These are phyloP conservation scores for Momotus momota DNA, from an alignment of 2,797 vertebrate species.

Conservation along the genomic window DNA sequence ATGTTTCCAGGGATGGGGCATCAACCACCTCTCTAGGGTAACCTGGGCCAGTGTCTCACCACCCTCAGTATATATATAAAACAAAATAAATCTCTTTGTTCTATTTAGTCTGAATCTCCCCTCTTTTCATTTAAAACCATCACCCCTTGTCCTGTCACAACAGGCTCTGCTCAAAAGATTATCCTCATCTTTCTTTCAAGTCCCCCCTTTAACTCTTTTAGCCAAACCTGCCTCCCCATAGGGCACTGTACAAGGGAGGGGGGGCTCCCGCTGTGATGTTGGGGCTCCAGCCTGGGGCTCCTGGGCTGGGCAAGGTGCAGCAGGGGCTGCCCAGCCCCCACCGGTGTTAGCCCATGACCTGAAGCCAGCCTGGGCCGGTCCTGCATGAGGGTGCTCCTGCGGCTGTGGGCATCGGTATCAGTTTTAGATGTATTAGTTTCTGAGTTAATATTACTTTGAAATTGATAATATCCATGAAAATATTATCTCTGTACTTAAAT, in stretches of 20 bases:
- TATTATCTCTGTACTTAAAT: slow-evolving; percentile 67
- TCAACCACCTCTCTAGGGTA: not conserved
- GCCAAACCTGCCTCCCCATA: not conserved
- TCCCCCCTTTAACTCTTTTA: not conserved
- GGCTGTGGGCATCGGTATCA: not conserved
- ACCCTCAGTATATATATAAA: not conserved
- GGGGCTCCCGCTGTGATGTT: accelerated
- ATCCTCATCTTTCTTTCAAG: not conserved
- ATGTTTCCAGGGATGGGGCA: not conserved
- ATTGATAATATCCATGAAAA: slow-evolving; percentile 64
- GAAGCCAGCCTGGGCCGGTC: not conserved
- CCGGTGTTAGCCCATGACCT: accelerated
- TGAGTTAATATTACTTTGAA: slow-evolving; percentile 61
- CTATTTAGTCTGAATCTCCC: not conserved
- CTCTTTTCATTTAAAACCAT: not conserved
- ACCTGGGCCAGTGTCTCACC: not conserved
- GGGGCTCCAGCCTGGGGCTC: not conserved
- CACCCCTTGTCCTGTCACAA: not conserved
- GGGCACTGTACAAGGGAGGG: too few species aligned
- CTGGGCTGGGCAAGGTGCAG: accelerated
- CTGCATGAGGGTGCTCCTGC: not conserved
- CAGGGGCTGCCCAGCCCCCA: accelerated
- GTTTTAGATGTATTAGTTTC: slow-evolving; percentile 9
- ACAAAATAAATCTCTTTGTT: not conserved
- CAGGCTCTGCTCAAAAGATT: not conserved